A percentile compares a stretch with the other conserved stretches of the same genome.
phyloP scores from a whole-genome alignment of 2,113 vertebrate genomes.

The Oceanites oceanicus region DNA sequence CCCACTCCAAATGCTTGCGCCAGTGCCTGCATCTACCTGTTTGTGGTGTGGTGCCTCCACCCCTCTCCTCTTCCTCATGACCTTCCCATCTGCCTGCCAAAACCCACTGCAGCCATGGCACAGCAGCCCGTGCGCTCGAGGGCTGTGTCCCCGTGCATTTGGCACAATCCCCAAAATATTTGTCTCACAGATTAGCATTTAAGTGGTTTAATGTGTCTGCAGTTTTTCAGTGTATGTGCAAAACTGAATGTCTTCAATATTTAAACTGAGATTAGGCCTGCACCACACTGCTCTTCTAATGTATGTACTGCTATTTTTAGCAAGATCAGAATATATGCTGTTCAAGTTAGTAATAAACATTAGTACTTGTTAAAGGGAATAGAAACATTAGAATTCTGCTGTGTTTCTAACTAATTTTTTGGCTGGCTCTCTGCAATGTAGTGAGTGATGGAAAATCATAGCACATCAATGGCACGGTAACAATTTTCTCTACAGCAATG shows the following conservation, averaged over 20 bases:
- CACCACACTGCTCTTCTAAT: background rate
- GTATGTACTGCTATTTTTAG: background rate
- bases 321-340: background rate
- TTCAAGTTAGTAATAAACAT: background rate
- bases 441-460: background rate
- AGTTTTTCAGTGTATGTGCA: background rate
- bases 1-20: background rate
- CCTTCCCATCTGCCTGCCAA: background rate
- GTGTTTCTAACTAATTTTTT: background rate
- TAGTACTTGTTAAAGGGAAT: background rate
- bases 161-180: background rate
- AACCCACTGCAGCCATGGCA: accelerated
- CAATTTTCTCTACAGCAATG: background rate
- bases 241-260: background rate
- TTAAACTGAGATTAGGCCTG: background rate
- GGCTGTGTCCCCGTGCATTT: background rate
- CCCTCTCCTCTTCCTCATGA: background rate
- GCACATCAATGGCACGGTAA: background rate
- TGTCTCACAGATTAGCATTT: background rate
- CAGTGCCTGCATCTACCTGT: background rate
- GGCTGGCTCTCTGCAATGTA: background rate
- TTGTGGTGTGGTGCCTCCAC: background rate
- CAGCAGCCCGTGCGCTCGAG: accelerated
- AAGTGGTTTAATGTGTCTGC: background rate
- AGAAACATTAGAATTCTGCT: background rate